Evolutionary conservation across 1,140 invertebrate genomes (phyloP).

Genomic region (Bombus impatiens): DNA sequence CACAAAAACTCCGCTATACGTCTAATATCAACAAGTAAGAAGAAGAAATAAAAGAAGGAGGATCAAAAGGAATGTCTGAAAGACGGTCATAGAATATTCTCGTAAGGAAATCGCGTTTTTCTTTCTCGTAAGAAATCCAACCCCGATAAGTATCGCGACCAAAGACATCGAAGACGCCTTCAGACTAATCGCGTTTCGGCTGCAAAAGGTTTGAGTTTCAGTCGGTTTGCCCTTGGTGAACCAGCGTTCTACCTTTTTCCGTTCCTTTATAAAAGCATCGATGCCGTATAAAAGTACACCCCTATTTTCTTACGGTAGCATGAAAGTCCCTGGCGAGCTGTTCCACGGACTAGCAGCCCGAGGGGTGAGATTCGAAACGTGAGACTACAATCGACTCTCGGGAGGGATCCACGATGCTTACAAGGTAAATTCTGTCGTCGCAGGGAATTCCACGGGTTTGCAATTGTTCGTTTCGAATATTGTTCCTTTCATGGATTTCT

Average conservation of each 20-base stretch:
- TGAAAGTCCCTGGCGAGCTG: slow-evolving; percentile 29
- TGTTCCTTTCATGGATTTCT: not conserved
- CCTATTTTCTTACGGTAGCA: slow-evolving; percentile 42
- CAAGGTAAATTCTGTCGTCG: slow-evolving; percentile 24
- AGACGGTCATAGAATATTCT: not conserved
- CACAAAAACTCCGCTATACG: not conserved
- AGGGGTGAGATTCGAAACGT: slow-evolving; percentile 43
- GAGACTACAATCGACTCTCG: slow-evolving; percentile 30
- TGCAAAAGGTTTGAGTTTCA: slow-evolving; percentile 11
- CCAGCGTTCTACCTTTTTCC: not conserved
- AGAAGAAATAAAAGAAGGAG: not conserved
- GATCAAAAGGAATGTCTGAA: not conserved
- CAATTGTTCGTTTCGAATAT: not conserved
- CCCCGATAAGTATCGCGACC: not conserved
- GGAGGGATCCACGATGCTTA: slow-evolving; percentile 9
- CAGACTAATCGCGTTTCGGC: slow-evolving; percentile 12
- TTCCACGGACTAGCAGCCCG: not conserved
- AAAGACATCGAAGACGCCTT: not conserved
- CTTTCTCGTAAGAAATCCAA: not conserved
- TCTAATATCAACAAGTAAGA: not conserved
- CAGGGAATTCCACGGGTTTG: not conserved
- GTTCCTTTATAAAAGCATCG: slow-evolving; percentile 38
- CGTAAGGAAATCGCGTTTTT: not conserved
- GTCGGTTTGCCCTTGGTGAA: not conserved
- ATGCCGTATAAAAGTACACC: slow-evolving; percentile 22